Conservation (phyloP, 2,888 invertebrate species). For the Drosophila austrosaltans region DNA sequence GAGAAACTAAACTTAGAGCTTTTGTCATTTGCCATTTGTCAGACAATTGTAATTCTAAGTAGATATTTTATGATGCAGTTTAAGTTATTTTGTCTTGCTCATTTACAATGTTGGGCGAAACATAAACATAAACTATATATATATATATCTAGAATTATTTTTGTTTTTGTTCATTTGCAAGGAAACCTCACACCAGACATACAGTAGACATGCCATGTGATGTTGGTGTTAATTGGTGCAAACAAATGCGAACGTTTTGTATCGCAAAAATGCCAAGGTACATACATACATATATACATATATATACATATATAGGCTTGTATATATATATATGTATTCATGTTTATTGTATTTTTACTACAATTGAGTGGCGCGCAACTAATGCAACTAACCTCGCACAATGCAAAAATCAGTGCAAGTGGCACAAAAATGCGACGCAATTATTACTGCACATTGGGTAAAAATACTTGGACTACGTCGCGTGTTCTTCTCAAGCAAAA, state of each 20-base stretch:
- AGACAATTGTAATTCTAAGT: constrained; percentile 8
- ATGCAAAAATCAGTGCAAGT: constrained; percentile 43
- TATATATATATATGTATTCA: not conserved
- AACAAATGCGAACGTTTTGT: constrained; percentile 28
- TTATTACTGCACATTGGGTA: constrained; percentile 38
- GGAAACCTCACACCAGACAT: constrained; percentile 31
- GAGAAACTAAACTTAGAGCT: constrained; percentile 6
- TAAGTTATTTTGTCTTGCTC: constrained; percentile 31
- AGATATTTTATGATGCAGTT: constrained; percentile 30
- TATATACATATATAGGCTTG: not conserved
- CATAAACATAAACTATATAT: constrained; percentile 37
- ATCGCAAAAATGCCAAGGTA: constrained; percentile 37
- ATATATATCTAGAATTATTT: constrained; percentile 7
- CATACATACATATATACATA: not conserved
- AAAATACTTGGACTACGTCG: constrained; percentile 17
- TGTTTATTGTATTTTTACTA: constrained; percentile 2
- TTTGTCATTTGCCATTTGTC: constrained; percentile 5
- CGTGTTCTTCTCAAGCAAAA: constrained; percentile 21
- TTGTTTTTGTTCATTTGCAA: constrained; percentile 14
- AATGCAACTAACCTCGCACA: constrained; percentile 68
- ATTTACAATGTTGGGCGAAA: constrained; percentile 40
- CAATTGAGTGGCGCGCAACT: constrained; percentile 8
- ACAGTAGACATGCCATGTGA: constrained; percentile 21
- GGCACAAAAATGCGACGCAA: constrained; percentile 44
- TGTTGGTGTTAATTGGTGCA: constrained; percentile 44